Base-by-base conservation (phyloP, 2,888 invertebrate species). In the Drosophila histrio region DNA sequence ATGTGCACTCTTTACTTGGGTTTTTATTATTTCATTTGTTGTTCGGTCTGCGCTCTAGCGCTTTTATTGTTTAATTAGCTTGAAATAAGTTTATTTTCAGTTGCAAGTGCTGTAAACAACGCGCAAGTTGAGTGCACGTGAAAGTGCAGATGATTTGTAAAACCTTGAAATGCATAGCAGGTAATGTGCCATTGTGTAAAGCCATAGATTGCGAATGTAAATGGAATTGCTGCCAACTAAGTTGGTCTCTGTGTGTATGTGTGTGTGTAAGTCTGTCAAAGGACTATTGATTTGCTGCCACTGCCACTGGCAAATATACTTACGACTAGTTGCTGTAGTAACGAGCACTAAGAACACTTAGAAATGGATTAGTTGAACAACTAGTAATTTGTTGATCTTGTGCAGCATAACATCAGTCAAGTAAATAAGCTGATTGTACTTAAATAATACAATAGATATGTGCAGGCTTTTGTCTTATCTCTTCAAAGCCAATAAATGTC, bases 51-150 rank as follows among this genome's bases (percentile, higher is more conserved):
- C 49, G 50, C 62, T 59, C 38, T 53, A 46, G 52, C 56, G 62
- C 75, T 84, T 87, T 82, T 87, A 75, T 88, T 83, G 87, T 83
- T 87, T 83, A 83, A 83, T 83, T 83, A 83, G 83, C 88, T 75
- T 84, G 83, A 83, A 88, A 88, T 84, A 88, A 84, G 88, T 84
- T 83, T 83, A 88, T 88, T 88, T 83, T 88, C 84, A 68, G 77
- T 88, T 65, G 69, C 61, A 83, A 83, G 84, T 77, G 88, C 49
- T 72, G 88, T 80, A 80, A 88, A 83, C 82, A 87, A 79, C 47
- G 73, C 66, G 59, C 67, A 58, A 69, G 68, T 68, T 58, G 86
- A 61, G 63, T 52, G 57, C 49, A 46, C 47, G 66, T 63, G 62
- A 60, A 63, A 72, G 50, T 60, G 59, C 65, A 57, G 81, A 68